Evolutionary conservation across 2,113 vertebrate species (phyloP), one percentile per base, ranked within the genome.

Genomic region (Anser brachyrhynchus): DNA sequence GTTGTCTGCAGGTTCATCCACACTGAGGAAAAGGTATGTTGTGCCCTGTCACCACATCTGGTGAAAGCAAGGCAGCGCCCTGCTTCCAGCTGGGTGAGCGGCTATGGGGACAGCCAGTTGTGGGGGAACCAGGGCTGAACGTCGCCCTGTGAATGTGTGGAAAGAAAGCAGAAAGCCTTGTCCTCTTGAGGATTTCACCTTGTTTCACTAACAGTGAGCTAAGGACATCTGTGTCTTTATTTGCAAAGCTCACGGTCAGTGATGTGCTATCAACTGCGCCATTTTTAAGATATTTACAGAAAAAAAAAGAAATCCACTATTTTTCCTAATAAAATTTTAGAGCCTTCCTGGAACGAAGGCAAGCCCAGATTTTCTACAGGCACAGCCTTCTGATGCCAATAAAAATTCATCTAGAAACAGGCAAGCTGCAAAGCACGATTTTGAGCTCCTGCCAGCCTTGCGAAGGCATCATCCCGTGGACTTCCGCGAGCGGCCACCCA

Each of bases 381-480:
- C 70, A 65, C 84, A 75, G 80, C 69, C 91, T 92, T 64, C 88
- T 86, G 76, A 89, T 89, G 88, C 76, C 80, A 61, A 8, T 3
- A 82, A 72, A 91, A 89, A 86, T 73, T 62, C 80, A 44, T 59
- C 66, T 82, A 37, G 80, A 88, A 92, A 93, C 64, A 78, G 72
- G 61, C 94, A 95, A 87, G 85, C 87, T 92, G 88, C 73, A 92
- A 90, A 90, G 85, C 94, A 93, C 20, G 31, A 92, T n/a, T 77
- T 57, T 95, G 95, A 95, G 61, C 71, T 69, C 62, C 4, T 90
- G 94, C 95, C 96, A 97, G 93, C 73, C 91, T 69, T 81, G 66
- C 86, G 87, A 90, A 11, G 26, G 84, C 86, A 92, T 82, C 91
- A 91, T 72, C 80, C 77, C 49, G 3, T 84, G 87, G 89, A 89